These are phyloP conservation scores for Drosophila borborema DNA, from an alignment of 2,888 invertebrate genomes.

Conservation along the genomic window DNA sequence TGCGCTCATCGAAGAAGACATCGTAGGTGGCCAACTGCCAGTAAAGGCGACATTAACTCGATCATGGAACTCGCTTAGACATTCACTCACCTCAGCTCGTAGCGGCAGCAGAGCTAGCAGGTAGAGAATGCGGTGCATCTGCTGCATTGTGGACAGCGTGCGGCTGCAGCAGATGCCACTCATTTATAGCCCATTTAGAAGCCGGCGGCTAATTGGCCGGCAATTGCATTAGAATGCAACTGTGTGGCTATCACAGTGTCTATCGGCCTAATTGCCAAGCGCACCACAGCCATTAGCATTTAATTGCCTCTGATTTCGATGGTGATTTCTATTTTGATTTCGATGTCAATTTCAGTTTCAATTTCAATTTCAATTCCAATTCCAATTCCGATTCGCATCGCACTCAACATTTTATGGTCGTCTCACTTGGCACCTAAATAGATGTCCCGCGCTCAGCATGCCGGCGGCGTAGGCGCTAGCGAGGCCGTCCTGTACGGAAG, in stretches of 20 bases:
- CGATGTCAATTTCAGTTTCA: slow-evolving; percentile 10
- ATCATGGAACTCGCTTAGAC: background rate
- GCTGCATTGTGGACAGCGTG: slow-evolving; percentile 23
- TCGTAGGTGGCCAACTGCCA: slow-evolving; percentile 41
- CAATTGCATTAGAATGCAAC: slow-evolving; percentile 38
- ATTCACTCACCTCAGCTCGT: slow-evolving; percentile 14
- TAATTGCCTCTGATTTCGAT: slow-evolving; percentile 25
- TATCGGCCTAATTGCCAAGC: slow-evolving; percentile 42
- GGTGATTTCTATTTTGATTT: slow-evolving; percentile 3
- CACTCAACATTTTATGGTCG: slow-evolving; percentile 6
- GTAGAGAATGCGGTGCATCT: background rate
- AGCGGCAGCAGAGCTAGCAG: slow-evolving; percentile 18
- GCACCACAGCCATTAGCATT: slow-evolving; percentile 14
- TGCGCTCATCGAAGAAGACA: slow-evolving; percentile 43
- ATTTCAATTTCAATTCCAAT: slow-evolving; percentile 1
- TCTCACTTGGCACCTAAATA: slow-evolving; percentile 41
- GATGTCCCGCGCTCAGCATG: slow-evolving; percentile 47
- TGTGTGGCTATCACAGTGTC: slow-evolving; percentile 19
- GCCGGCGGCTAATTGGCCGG: slow-evolving; percentile 34
- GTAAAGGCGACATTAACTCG: background rate
- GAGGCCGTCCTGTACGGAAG: slow-evolving; percentile 54
- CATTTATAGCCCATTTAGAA: slow-evolving; percentile 22
- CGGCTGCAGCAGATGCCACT: slow-evolving; percentile 6
- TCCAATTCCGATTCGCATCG: background rate
- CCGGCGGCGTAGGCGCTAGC: slow-evolving; percentile 42